Conservation (phyloP, 1,140 invertebrate genomes). For the Rhyacophila brunnea region DNA sequence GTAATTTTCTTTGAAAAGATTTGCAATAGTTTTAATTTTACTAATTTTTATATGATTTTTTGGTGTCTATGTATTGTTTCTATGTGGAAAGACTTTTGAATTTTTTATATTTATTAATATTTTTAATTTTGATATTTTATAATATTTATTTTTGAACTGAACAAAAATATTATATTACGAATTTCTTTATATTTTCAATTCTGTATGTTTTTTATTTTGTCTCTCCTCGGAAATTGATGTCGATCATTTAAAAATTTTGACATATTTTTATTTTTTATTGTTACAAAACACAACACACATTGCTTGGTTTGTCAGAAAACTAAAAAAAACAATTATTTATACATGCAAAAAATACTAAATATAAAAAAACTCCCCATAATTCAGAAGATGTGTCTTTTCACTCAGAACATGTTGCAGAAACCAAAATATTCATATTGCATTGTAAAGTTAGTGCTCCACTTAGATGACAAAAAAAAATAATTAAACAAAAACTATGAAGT, state of each 20-base stretch:
- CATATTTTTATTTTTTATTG: not conserved
- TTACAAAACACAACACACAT: not conserved
- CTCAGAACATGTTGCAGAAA: conserved; percentile 53
- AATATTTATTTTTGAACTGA: conserved; percentile 37
- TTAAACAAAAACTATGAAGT: not conserved
- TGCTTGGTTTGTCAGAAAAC: no score
- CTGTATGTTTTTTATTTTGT: conserved; percentile 39
- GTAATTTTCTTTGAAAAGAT: not conserved
- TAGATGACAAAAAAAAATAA: not conserved
- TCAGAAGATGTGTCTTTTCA: conserved; percentile 90
- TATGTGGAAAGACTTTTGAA: conserved; percentile 59
- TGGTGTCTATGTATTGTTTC: conserved; percentile 53
- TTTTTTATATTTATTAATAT: conserved; percentile 43
- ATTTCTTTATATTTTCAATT: conserved; percentile 29
- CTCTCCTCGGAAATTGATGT: no score
- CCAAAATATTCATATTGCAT: conserved; percentile 26
- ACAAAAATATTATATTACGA: no score
- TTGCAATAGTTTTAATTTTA: conserved; percentile 6
- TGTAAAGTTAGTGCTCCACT: not conserved
- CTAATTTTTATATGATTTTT: conserved; percentile 32
- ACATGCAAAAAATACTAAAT: not conserved
- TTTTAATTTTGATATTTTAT: conserved; percentile 38
- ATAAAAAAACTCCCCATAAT: conserved; percentile 26
- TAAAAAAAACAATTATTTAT: conserved; percentile 2
- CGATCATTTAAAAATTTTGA: not conserved